phyloP scores from a whole-genome alignment of 2,888 invertebrate genomes.

The Nezara viridula region DNA sequence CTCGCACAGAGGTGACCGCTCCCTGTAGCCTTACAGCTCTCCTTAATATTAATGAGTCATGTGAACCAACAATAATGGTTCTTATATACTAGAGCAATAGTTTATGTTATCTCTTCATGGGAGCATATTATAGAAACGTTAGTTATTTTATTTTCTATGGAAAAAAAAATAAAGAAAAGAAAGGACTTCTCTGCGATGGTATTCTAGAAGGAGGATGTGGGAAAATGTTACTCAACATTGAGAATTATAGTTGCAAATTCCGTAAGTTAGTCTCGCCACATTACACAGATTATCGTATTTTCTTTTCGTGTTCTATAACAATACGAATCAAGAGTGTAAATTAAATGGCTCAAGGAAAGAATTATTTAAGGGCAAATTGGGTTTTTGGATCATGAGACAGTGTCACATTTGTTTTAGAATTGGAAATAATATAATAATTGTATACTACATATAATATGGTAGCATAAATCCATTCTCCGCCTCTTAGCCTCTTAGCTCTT shows the following conservation, averaged over 20 bases:
- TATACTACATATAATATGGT: no score
- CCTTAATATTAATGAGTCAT: neutral
- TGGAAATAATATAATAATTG: no score
- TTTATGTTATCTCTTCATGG: neutral
- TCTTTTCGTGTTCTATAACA: neutral
- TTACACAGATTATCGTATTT: neutral
- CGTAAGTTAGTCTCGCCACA: neutral
- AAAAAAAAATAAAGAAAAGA: neutral
- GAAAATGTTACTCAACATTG: neutral
- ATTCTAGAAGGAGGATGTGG: neutral
- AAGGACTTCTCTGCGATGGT: neutral
- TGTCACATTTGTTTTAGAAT: no score
- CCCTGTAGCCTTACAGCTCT: neutral
- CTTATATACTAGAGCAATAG: neutral
- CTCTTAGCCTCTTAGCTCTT: no score
- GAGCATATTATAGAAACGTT: conserved; percentile 10
- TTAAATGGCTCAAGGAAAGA: neutral
- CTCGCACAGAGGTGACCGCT: neutral
- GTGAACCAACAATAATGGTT: neutral
- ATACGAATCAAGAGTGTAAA: neutral
- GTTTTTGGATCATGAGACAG: neutral
- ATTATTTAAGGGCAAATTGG: neutral
- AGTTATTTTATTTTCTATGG: conserved; percentile 14
- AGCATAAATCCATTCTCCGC: no score
- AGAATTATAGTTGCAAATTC: neutral